These are phyloP conservation scores for Ploceus nigricollis DNA, from an alignment of 2,113 vertebrate species.

Conservation along the genomic window DNA sequence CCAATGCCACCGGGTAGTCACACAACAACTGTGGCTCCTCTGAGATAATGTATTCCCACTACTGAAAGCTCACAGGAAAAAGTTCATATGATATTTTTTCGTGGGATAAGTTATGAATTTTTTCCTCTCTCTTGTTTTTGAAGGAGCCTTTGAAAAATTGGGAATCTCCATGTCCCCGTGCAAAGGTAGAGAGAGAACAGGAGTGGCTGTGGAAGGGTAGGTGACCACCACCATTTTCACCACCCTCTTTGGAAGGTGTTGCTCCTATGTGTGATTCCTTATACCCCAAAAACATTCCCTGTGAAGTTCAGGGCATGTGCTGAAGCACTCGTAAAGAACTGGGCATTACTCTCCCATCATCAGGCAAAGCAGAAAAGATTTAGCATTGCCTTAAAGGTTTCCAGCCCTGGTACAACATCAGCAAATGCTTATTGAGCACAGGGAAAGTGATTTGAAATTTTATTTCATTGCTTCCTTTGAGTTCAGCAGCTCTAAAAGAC, in stretches of 20 bases:
- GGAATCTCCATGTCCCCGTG: fast-evolving
- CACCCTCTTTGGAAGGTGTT: neutral
- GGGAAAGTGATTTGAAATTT: neutral
- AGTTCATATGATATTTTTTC: neutral
- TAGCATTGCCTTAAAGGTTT: neutral
- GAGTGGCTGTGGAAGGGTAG: fast-evolving
- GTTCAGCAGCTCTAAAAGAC: neutral
- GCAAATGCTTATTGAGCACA: neutral
- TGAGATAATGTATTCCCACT: neutral
- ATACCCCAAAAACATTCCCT: neutral
- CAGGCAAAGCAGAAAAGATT: neutral
- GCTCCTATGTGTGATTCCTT: fast-evolving
- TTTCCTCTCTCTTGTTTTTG: neutral
- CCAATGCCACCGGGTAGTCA: neutral
- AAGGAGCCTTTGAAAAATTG: neutral
- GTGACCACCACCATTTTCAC: neutral
- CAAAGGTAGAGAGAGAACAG: neutral
- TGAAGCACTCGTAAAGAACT: neutral
- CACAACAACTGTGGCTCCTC: neutral
- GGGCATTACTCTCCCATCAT: neutral
- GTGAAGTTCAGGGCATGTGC: neutral
- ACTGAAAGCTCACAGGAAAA: neutral
- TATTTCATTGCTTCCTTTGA: neutral
- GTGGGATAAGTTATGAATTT: neutral
- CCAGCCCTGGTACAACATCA: neutral